phyloP scores from a whole-genome alignment of 2,888 invertebrate genomes.

The Plagiodera versicolora region DNA sequence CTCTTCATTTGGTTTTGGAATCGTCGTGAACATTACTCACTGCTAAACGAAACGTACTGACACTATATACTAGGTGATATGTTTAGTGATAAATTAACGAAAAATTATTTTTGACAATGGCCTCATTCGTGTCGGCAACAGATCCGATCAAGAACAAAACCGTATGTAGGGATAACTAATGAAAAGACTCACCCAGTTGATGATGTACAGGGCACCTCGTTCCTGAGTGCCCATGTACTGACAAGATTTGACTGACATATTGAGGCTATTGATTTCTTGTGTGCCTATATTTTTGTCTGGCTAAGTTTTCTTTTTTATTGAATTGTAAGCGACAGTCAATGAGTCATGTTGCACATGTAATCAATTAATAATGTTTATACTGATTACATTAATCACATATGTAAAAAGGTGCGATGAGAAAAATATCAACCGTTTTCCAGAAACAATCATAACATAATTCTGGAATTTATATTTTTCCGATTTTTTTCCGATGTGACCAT shows the following conservation, averaged over 20 bases:
- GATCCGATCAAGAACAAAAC: not conserved
- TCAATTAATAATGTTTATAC: slow-evolving; percentile 55
- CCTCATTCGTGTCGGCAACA: not conserved
- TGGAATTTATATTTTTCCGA: too few species aligned
- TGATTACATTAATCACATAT: slow-evolving; percentile 62
- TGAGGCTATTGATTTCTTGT: slow-evolving; percentile 12
- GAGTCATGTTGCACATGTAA: slow-evolving; percentile 60
- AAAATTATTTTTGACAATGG: not conserved
- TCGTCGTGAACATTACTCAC: too few species aligned
- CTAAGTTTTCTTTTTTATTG: slow-evolving; percentile 38
- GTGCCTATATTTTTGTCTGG: slow-evolving; percentile 12
- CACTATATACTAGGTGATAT: not conserved
- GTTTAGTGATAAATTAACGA: not conserved
- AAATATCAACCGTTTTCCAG: slow-evolving; percentile 11
- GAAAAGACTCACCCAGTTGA: too few species aligned
- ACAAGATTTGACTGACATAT: too few species aligned
- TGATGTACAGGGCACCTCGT: too few species aligned
- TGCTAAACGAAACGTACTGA: not conserved
- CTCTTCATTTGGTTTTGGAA: not conserved
- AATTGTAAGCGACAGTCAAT: slow-evolving; percentile 49
- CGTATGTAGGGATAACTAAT: not conserved
- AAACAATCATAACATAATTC: too few species aligned
- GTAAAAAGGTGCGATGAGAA: slow-evolving; percentile 42
- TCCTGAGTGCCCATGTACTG: too few species aligned
- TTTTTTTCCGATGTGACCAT: slow-evolving; percentile 2